A percentile compares a stretch with the other conserved stretches of the same genome.
phyloP scores from a whole-genome alignment of 2,113 vertebrate genomes.

The Fukomys damarensis region DNA sequence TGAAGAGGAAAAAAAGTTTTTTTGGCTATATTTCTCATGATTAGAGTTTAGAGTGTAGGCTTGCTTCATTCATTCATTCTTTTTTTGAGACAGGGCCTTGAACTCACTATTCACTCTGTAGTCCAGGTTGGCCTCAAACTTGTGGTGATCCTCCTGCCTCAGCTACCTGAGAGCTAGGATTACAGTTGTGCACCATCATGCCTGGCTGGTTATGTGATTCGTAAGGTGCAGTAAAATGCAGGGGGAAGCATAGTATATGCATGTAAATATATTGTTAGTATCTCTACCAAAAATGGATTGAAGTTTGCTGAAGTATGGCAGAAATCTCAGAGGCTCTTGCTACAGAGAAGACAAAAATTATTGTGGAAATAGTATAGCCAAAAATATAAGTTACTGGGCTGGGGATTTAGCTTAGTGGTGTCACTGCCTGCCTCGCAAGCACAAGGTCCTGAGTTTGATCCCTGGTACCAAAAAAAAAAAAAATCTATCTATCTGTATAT shows the following conservation, averaged over 20 bases:
- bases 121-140: no score
- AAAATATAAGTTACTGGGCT: background rate
- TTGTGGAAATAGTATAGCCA: background rate
- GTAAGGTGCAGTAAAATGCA: background rate
- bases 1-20: background rate
- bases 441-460: no score
- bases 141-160: background rate
- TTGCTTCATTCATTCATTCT: background rate
- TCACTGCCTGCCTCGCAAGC: no score
- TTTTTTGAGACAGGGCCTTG: background rate
- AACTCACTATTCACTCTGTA: no score
- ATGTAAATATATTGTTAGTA: background rate
- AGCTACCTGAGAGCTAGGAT: background rate
- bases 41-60: background rate
- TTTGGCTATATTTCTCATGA: background rate
- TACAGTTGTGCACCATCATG: background rate
- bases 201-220: background rate
- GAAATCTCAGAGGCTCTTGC: background rate
- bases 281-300: background rate
- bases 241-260: background rate
- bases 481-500: no score
- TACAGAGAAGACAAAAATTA: background rate
- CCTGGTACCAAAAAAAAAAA: no score
- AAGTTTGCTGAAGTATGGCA: background rate
- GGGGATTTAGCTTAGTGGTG: no score